Conservation (phyloP, 2,113 vertebrate species). For the Stercorarius parasiticus region DNA sequence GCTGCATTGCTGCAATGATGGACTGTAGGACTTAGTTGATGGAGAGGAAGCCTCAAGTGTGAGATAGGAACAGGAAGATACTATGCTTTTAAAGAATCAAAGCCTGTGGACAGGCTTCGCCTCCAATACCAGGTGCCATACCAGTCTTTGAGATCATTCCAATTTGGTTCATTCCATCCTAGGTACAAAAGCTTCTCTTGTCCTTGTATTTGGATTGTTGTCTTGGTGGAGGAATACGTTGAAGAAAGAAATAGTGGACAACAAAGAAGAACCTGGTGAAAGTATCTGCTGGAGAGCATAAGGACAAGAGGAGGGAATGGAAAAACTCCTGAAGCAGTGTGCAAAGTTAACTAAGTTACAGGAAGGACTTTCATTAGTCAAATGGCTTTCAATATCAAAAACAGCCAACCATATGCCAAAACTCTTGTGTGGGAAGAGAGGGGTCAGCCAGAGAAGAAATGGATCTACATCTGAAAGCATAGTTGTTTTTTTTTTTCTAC, state of each 20-base stretch:
- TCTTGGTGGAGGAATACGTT: background rate
- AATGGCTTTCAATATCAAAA: background rate
- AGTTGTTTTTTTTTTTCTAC: background rate
- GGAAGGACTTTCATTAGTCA: background rate
- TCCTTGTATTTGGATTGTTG: background rate
- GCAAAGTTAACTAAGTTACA: background rate
- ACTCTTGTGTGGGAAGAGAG: background rate
- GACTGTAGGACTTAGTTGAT: background rate
- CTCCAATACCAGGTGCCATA: background rate
- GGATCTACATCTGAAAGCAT: background rate
- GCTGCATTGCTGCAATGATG: background rate
- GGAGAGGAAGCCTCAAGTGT: background rate
- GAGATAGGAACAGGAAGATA: accelerated
- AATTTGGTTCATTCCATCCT: background rate
- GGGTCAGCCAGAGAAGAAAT: background rate
- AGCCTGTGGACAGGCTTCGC: background rate
- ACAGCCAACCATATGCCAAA: background rate
- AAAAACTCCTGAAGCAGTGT: background rate
- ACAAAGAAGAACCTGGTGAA: background rate
- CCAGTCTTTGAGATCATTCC: background rate
- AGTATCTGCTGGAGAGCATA: background rate
- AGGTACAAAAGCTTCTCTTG: background rate
- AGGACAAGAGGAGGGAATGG: background rate
- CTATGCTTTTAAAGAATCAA: background rate
- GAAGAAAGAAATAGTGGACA: background rate